Percentiles rank a stretch among this genome's conserved stretches.
phyloP scores from a whole-genome alignment of 2,888 invertebrate genomes.

The Shargacucullia verbasci region DNA sequence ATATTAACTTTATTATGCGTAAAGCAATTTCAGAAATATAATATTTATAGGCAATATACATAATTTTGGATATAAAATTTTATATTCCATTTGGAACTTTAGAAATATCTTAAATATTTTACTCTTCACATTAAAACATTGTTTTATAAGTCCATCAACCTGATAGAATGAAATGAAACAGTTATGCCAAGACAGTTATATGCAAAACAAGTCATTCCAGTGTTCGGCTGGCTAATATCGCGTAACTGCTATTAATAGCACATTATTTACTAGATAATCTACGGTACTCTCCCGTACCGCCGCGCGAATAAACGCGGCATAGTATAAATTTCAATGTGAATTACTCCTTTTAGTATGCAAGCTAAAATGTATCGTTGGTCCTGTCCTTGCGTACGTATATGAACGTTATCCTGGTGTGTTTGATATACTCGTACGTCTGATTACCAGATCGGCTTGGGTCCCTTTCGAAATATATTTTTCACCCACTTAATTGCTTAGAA shows the following conservation, averaged over 20 bases:
- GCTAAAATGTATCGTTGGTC: too few relatives aligned
- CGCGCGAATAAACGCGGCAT: constrained; percentile 19
- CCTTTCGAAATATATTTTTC: too few relatives aligned
- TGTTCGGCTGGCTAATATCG: constrained; percentile 22
- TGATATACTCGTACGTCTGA: too few relatives aligned
- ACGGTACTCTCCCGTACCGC: constrained; percentile 25
- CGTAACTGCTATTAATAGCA: constrained; percentile 33
- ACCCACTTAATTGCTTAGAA: too few relatives aligned
- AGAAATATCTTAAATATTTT: constrained; percentile 22
- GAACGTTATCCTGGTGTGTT: too few relatives aligned
- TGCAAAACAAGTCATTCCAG: constrained; percentile 23
- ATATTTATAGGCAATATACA: constrained; percentile 6
- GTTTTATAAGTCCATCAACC: constrained; percentile 33
- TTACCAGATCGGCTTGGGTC: too few relatives aligned
- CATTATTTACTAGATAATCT: constrained; percentile 26
- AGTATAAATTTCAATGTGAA: constrained; percentile 35
- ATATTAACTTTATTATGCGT: too few relatives aligned
- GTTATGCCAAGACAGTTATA: constrained; percentile 33
- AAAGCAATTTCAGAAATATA: constrained; percentile 16
- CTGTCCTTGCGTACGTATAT: too few relatives aligned
- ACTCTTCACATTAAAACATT: constrained; percentile 21
- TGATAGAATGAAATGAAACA: constrained; percentile 23
- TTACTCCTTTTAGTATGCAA: constrained; percentile 5
- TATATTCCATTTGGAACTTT: constrained; percentile 18
- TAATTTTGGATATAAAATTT: constrained; percentile 16